These are phyloP conservation scores for Fabriciana adippe DNA, from an alignment of 2,888 invertebrate genomes.

Conservation along the genomic window DNA sequence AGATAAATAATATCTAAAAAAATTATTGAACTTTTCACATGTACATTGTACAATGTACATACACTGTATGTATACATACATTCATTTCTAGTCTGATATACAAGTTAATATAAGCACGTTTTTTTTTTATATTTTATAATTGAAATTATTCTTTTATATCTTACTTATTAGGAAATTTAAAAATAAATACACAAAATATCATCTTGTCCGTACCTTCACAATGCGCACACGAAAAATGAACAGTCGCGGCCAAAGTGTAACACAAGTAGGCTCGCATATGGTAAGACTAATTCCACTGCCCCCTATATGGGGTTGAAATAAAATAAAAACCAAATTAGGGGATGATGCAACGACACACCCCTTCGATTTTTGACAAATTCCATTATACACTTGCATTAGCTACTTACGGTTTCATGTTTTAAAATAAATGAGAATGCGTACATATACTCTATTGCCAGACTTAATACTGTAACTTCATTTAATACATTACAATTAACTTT, in stretches of 20 bases:
- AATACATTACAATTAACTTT: not conserved
- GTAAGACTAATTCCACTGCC: conserved; percentile 79
- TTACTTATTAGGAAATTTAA: not conserved
- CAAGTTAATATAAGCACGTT: too few species aligned
- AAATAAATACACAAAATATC: not conserved
- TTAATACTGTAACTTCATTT: not conserved
- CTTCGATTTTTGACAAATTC: conserved; percentile 81
- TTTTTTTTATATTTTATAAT: too few species aligned
- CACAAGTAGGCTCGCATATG: conserved; percentile 80
- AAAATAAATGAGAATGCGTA: conserved; percentile 18
- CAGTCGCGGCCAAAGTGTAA: conserved; percentile 72
- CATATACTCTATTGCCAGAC: not conserved
- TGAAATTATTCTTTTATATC: too few species aligned
- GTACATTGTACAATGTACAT: too few species aligned
- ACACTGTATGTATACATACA: too few species aligned
- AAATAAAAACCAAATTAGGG: conserved; percentile 81
- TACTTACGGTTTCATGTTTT: conserved; percentile 56
- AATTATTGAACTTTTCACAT: too few species aligned
- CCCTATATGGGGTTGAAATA: conserved; percentile 69
- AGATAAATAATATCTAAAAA: too few species aligned
- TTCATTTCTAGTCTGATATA: too few species aligned
- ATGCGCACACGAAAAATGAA: conserved; percentile 61
- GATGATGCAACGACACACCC: conserved; percentile 79
- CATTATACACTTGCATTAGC: conserved; percentile 76
- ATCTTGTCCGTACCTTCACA: conserved; percentile 31